Evolutionary conservation across 2,113 vertebrate species (phyloP), one percentile per base, ranked within the genome.

Genomic region (Cairina moschata): DNA sequence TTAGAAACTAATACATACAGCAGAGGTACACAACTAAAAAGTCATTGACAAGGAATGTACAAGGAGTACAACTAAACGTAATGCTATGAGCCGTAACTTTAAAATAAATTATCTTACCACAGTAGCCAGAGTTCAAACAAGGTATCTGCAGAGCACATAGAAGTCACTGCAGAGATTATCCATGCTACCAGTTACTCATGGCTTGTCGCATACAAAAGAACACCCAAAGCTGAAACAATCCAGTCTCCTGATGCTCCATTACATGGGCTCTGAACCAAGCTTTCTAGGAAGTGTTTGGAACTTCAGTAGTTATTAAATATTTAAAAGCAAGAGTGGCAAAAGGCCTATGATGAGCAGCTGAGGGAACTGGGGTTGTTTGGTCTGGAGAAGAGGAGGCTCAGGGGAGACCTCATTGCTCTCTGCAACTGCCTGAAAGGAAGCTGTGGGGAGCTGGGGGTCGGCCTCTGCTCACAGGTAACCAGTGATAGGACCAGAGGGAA

Each of bases 161-260:
- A 52, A 78, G 42, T 18, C 54, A 76, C 0, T 36, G 63, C 72
- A 93, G 50, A 94, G 20, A 66, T 26, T 13, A 16, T 6, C 52
- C 67, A n/a, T 0, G 0, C 12, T 31, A 69, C 34, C 44, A 46
- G 44, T 31, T 29, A n/a, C 29, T 9, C 1, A 0, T 8, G 34
- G 34, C 5, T 58, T 40, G 28, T 1, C 69, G 59, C 34, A 16
- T 6, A 78, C 7, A 66, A 50, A 86, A 29, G 0, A n/a, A 1
- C 31, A 60, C 11, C 8, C 40, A 55, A 69, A 25, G 17, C 23
- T 12, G 1, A 72, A 88, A 63, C 7, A 40, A 46, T 18, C 14
- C 65, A 32, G 2, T 46, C 48, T 65, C 11, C 3, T 15, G 6
- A 38, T 34, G 44, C n/a, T 88, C 32, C 66, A 38, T 62, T 42